Evolutionary conservation across 2,888 invertebrate genomes (phyloP).

Genomic region (Ceramica pisi): DNA sequence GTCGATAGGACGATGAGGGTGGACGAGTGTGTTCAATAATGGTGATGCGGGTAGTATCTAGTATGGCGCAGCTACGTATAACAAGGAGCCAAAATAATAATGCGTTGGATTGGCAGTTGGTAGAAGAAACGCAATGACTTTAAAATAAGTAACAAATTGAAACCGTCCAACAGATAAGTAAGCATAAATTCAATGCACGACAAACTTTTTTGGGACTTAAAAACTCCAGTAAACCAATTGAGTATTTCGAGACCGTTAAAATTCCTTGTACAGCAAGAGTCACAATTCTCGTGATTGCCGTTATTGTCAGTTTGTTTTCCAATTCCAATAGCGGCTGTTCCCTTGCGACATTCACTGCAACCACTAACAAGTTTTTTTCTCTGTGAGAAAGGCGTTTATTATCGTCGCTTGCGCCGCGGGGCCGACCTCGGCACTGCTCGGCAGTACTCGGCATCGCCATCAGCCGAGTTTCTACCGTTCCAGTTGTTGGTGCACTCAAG

Average conservation of each 20-base stretch:
- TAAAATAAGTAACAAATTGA: constrained; percentile 9
- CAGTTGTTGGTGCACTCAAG: constrained; percentile 63
- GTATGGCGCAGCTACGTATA: not conserved
- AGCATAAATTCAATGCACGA: constrained; percentile 23
- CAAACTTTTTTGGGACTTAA: constrained; percentile 21
- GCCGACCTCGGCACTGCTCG: constrained; percentile 68
- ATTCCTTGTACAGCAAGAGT: constrained; percentile 58
- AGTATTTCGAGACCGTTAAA: constrained; percentile 54
- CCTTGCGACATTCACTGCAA: constrained; percentile 64
- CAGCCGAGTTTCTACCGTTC: constrained; percentile 64
- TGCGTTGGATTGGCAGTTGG: not conserved
- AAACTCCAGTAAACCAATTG: constrained; percentile 19
- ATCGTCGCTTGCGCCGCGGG: constrained; percentile 66
- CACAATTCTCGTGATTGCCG: constrained; percentile 60
- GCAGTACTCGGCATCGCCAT: constrained; percentile 12
- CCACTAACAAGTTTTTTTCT: constrained; percentile 77
- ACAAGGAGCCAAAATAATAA: not conserved
- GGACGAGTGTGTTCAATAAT: constrained; percentile 33
- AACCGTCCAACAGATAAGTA: constrained; percentile 14
- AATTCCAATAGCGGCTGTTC: constrained; percentile 63
- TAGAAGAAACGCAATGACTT: not conserved
- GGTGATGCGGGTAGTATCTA: constrained; percentile 34
- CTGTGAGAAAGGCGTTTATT: constrained; percentile 79
- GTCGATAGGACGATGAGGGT: constrained; percentile 55
- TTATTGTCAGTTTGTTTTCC: constrained; percentile 66